A percentile compares a stretch with the other conserved stretches of the same genome.
Conservation (phyloP, 92 coral and sea anemone genomes). For the Zoanthus solanderi region DNA sequence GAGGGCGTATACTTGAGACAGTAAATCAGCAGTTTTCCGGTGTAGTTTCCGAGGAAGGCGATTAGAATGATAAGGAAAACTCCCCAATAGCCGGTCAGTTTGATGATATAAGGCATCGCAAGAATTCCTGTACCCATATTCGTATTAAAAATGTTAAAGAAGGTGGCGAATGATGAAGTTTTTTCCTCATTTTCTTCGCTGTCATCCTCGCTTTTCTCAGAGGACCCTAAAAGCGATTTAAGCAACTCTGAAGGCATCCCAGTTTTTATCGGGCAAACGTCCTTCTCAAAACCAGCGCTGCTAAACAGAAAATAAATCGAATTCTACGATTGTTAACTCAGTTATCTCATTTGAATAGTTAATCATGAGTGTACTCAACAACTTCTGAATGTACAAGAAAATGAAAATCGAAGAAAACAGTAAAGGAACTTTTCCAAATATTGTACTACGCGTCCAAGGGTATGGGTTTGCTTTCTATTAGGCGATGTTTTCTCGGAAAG, state of each 20-base stretch:
- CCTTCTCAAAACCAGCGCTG: background rate
- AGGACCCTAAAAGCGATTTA: constrained; percentile 54
- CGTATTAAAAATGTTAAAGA: constrained; percentile 89
- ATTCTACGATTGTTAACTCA: constrained; percentile 24
- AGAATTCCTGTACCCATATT: constrained; percentile 95
- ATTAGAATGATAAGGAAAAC: constrained; percentile 75
- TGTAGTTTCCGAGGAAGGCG: constrained; percentile 87
- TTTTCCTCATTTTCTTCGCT: constrained; percentile 55
- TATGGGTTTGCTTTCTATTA: background rate
- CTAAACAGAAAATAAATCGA: constrained; percentile 11
- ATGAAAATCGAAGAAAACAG: background rate
- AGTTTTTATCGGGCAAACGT: background rate
- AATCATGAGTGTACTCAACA: background rate
- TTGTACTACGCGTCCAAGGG: background rate
- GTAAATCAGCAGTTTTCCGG: constrained; percentile 86
- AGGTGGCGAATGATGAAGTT: constrained; percentile 81
- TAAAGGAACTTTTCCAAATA: background rate
- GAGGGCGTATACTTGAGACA: constrained; percentile 87
- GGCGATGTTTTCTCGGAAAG: background rate
- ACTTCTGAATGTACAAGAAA: background rate
- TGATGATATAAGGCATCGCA: constrained; percentile 89
- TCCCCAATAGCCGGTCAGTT: constrained; percentile 94
- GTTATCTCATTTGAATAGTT: constrained; percentile 32
- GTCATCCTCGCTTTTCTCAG: constrained; percentile 37
- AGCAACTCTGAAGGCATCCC: constrained; percentile 40